These are phyloP conservation scores for Luffia ferchaultella DNA, from an alignment of 2,888 invertebrate genomes.

Conservation along the genomic window DNA sequence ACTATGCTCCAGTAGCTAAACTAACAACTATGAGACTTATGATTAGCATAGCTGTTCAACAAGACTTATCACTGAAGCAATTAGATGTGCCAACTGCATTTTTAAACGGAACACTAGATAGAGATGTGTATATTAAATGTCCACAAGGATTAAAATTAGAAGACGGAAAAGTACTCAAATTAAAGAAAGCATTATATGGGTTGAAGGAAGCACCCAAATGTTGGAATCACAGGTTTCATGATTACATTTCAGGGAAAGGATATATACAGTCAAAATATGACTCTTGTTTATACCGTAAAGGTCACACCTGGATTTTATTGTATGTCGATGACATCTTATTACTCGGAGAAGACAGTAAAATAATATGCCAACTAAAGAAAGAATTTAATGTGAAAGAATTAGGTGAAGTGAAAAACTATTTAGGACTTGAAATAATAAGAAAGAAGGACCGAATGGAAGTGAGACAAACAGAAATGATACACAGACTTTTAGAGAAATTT, in stretches of 20 bases:
- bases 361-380: constrained; percentile 5
- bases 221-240: constrained; percentile 13
- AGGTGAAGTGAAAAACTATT: constrained; percentile 7
- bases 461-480: background rate
- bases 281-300: constrained; percentile 11
- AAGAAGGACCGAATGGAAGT: background rate
- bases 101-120: background rate
- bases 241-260: constrained; percentile 7
- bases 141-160: background rate
- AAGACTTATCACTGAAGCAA: background rate
- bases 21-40: background rate
- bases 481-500: background rate
- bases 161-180: constrained; percentile 9
- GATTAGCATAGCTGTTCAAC: background rate
- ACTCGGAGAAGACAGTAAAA: constrained; percentile 4
- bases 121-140: background rate
- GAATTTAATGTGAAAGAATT: constrained; percentile 10
- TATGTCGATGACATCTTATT: constrained; percentile 12
- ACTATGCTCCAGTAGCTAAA: background rate
- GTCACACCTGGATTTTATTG: constrained; percentile 12
- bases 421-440: constrained; percentile 10
- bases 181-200: constrained; percentile 14
- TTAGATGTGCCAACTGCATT: background rate
- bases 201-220: constrained; percentile 14
- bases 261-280: constrained; percentile 8